phyloP scores from a whole-genome alignment of 2,797 vertebrate genomes.

The Bryconaethiops microstoma region DNA sequence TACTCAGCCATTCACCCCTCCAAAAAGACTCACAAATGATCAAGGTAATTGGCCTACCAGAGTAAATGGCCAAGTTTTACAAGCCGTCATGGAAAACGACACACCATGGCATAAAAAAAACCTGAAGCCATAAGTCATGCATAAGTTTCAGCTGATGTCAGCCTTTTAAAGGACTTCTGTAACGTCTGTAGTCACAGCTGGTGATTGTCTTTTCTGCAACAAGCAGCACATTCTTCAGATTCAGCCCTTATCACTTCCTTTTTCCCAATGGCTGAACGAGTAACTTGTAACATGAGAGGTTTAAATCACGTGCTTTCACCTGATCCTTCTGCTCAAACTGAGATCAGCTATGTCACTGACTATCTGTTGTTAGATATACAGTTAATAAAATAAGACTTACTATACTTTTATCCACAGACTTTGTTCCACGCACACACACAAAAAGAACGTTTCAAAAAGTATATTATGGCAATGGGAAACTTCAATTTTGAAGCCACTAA shows the following conservation, averaged over 20 bases:
- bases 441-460: too few species aligned
- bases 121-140: constrained; percentile 30
- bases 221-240: neutral
- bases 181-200: neutral
- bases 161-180: constrained; percentile 17
- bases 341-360: neutral
- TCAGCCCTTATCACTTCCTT: constrained; percentile 24
- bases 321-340: neutral
- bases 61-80: neutral
- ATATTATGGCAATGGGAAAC: too few species aligned
- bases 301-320: constrained; percentile 42
- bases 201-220: neutral
- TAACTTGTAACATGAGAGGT: constrained; percentile 14
- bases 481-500: too few species aligned
- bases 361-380: neutral
- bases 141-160: constrained; percentile 51
- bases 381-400: too few species aligned
- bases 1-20: neutral
- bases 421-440: too few species aligned
- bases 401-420: too few species aligned
- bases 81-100: neutral
- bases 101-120: constrained; percentile 24
- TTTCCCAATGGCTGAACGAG: constrained; percentile 25
- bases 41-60: too few species aligned
- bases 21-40: neutral